These are phyloP conservation scores for Drosophila conformis DNA, from an alignment of 2,888 invertebrate species.

Conservation along the genomic window DNA sequence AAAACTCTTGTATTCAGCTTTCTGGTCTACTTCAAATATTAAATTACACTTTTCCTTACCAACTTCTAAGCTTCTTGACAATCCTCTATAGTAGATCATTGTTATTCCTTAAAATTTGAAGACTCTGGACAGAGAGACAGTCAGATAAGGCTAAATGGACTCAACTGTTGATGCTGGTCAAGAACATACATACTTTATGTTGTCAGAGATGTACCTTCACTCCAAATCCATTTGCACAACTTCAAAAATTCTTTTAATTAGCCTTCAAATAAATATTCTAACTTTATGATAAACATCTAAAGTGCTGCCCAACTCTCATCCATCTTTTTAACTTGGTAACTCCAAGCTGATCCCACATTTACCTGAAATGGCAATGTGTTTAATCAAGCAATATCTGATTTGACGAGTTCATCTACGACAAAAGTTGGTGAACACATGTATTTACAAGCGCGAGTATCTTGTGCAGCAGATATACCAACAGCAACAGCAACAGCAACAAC, in stretches of 20 bases:
- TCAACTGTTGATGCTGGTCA: neutral
- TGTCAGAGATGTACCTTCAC: neutral
- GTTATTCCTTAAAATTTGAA: neutral
- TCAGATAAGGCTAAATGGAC: neutral
- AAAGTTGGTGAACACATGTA: slow-evolving; percentile 16
- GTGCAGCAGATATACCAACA: neutral
- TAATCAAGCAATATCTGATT: slow-evolving; percentile 49
- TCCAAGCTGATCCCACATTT: neutral
- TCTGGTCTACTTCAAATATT: neutral
- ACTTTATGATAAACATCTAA: neutral
- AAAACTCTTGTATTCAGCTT: no score
- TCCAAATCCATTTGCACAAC: neutral
- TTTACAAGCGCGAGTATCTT: slow-evolving; percentile 18
- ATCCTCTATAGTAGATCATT: neutral
- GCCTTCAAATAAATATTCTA: neutral
- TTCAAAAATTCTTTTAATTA: neutral
- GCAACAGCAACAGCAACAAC: neutral
- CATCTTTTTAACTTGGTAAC: neutral
- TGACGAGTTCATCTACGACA: slow-evolving; percentile 44
- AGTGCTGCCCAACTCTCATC: neutral
- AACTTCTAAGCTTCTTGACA: neutral
- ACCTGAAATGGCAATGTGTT: slow-evolving; percentile 28
- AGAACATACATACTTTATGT: neutral
- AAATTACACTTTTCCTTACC: neutral
- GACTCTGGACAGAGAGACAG: neutral